These are phyloP conservation scores for Cryptomyrus ogoouensis DNA, from an alignment of 2,113 vertebrate species.

Conservation along the genomic window DNA sequence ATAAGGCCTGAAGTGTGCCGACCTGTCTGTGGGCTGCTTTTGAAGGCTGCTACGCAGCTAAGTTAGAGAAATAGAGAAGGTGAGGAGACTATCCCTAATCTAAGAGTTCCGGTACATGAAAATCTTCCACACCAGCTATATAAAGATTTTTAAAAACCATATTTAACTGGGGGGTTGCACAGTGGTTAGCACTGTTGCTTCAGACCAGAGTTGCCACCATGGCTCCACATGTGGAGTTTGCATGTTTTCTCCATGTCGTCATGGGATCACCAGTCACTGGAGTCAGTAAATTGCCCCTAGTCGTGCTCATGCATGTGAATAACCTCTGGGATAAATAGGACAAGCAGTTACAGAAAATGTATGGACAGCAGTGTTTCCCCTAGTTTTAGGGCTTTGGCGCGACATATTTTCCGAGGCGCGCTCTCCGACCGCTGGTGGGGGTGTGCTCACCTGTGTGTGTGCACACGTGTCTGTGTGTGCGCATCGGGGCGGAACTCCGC, in stretches of 20 bases:
- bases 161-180: not conserved
- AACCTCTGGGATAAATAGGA: not conserved
- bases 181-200: not conserved
- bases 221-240: not conserved
- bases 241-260: not conserved
- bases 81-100: not conserved
- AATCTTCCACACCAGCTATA: not conserved
- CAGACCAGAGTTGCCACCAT: not conserved
- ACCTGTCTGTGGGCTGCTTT: slow-evolving; percentile 15
- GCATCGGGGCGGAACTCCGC: no score
- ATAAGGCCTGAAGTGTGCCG: slow-evolving; percentile 48
- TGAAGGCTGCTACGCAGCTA: not conserved
- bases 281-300: not conserved
- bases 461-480: no score
- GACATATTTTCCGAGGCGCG: no score
- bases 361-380: not conserved
- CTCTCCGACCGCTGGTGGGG: no score
- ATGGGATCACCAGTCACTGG: not conserved
- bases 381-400: no score
- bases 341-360: not conserved
- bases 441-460: no score
- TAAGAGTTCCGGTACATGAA: not conserved
- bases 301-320: not conserved
- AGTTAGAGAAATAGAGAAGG: not conserved
- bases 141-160: not conserved